phyloP scores from a whole-genome alignment of 2,113 vertebrate genomes.

The Scomber scombrus region DNA sequence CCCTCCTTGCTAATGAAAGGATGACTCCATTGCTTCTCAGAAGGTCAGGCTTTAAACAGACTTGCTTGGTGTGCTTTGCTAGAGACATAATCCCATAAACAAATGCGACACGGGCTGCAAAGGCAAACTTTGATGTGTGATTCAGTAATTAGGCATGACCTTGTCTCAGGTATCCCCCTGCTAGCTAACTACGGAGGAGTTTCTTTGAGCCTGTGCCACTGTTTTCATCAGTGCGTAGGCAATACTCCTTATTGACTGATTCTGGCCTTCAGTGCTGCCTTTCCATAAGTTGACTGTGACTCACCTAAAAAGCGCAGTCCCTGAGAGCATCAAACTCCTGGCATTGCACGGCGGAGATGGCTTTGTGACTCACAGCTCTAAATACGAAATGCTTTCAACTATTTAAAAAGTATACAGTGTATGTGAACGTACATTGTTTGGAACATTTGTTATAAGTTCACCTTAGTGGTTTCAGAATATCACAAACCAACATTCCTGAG shows the following conservation, averaged over 20 bases:
- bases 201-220: conserved; percentile 67
- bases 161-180: conserved; percentile 72
- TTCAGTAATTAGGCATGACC: conserved; percentile 77
- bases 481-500: conserved; percentile 48
- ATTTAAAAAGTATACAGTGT: conserved; percentile 12
- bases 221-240: conserved; percentile 62
- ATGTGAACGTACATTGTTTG: conserved; percentile 6
- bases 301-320: conserved; percentile 50
- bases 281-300: conserved; percentile 59
- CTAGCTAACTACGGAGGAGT: conserved; percentile 63
- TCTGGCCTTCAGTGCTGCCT: conserved; percentile 52
- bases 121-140: conserved; percentile 80
- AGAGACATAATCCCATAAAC: conserved; percentile 78
- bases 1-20: conserved; percentile 65
- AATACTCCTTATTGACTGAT: conserved; percentile 58
- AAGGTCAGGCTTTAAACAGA: conserved; percentile 69
- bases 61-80: conserved; percentile 53
- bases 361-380: conserved; percentile 23
- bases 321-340: conserved; percentile 45
- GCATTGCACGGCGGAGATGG: conserved; percentile 25
- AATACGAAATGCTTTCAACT: background rate
- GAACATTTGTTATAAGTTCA: conserved; percentile 18
- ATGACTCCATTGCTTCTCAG: conserved; percentile 61
- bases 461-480: conserved; percentile 22
- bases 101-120: conserved; percentile 72